Evolutionary conservation across 2,888 invertebrate genomes (phyloP).

Genomic region (Schizaphis graminum): DNA sequence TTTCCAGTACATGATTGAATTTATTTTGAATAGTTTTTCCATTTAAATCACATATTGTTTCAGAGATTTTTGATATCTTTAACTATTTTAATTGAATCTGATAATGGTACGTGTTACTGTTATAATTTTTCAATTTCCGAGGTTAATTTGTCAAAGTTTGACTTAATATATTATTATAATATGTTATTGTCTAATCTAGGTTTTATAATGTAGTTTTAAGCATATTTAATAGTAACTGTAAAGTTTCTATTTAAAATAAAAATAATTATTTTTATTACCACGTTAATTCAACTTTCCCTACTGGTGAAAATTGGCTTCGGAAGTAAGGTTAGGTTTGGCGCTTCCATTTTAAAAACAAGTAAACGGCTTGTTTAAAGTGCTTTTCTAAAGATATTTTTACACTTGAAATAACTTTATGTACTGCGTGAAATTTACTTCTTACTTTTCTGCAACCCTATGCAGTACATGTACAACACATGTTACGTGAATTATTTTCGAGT

Average conservation of each 20-base stretch:
- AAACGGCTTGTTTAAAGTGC: background rate
- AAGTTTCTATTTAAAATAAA: background rate
- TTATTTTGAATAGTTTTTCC: background rate
- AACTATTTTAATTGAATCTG: background rate
- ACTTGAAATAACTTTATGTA: background rate
- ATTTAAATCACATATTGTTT: background rate
- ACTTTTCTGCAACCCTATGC: too few species aligned
- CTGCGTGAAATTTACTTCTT: too few species aligned
- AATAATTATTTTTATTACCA: background rate
- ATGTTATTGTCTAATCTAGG: conserved; percentile 7
- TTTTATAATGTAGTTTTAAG: background rate
- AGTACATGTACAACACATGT: too few species aligned
- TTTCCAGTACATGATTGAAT: background rate
- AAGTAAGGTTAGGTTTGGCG: background rate
- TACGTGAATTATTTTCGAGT: too few species aligned
- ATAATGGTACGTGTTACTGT: background rate
- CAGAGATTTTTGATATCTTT: background rate
- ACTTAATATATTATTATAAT: conserved; percentile 11
- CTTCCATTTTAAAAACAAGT: conserved; percentile 16
- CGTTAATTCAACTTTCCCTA: background rate
- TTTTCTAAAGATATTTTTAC: background rate
- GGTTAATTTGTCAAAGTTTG: conserved; percentile 12
- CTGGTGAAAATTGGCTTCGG: background rate
- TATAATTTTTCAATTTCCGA: background rate
- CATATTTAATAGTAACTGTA: background rate